A percentile compares a stretch with the other conserved stretches of the same genome.
phyloP scores from a whole-genome alignment of 2,797 vertebrate genomes.

The Lacerta viridis region DNA sequence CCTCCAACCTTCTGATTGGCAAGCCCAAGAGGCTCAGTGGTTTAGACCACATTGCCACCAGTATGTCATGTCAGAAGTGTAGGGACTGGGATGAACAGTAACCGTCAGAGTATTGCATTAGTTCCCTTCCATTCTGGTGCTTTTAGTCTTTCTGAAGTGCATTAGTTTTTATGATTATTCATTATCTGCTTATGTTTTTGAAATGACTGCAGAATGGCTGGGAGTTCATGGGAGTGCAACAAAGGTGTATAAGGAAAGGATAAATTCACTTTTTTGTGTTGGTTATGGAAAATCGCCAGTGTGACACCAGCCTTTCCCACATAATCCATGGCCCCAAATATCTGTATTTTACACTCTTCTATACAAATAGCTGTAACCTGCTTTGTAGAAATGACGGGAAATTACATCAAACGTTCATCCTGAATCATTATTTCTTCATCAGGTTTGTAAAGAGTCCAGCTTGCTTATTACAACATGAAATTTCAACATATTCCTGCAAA shows the following conservation, averaged over 20 bases:
- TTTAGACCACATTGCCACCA: too few relatives aligned
- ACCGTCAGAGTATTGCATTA: too few relatives aligned
- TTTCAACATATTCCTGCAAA: background rate
- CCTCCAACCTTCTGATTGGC: too few relatives aligned
- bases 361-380: background rate
- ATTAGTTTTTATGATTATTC: too few relatives aligned
- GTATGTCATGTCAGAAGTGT: too few relatives aligned
- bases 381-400: background rate
- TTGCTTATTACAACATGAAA: background rate
- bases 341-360: background rate
- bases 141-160: too few relatives aligned
- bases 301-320: background rate
- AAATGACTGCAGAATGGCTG: background rate
- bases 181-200: background rate
- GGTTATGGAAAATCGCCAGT: background rate
- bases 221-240: background rate
- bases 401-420: background rate
- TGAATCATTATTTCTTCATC: constrained; percentile 3
- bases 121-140: background rate
- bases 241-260: too few relatives aligned
- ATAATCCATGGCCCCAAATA: background rate
- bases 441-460: background rate
- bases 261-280: background rate
- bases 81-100: too few relatives aligned
- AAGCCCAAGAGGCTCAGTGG: too few relatives aligned